Base-by-base conservation (phyloP, 1,140 invertebrate genomes). In the Patella vulgata region DNA sequence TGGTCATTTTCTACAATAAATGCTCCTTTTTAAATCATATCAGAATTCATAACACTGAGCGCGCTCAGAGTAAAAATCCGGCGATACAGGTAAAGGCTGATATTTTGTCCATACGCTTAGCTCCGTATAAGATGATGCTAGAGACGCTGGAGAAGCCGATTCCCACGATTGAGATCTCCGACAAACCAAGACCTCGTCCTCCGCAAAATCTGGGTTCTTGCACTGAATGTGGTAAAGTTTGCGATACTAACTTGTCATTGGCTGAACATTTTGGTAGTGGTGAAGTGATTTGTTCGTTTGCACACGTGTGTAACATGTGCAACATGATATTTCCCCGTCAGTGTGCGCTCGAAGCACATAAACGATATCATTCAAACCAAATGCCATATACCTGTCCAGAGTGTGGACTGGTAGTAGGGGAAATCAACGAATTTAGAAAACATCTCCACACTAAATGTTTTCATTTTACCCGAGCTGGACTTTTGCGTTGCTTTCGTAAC, bases 1-100 rank as follows among this genome's bases (percentile, higher is more conserved):
- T 39, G 11, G 19, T 58, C 25, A 36, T 44, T 19, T 64, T 64
- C 50, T 56, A 50, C 48, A 64, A 64, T 42, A 64, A 64, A 50
- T 64, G 62, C 33, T 33, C 47, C 12, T 53, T 64, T n/a, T 42
- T 64, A 48, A 23, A 39, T 14, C 62, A 64, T 31, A 31, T 64
- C 5, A 47, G 62, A 17, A 27, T 50, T n/a, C 62, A 64, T 50
- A 39, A 36, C 17, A n/a, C 17, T 3, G 43, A 8, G 1, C 31
- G 33, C 6, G 6, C 12, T 1, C 8, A 3, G 17, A 8, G 6
- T 14, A 36, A 36, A 36, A 39, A 39, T 12, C 28, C 39, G 21
- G 48, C 55, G 9, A 36, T 64, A 19, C 50, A 53, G 31, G 28
- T 58, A 6, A 64, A 64, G 47, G 50, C 54, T 25, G 42, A 64